Evolutionary conservation across 92 coral and sea anemone genomes (phyloP).

Genomic region (Blastomussa wellsi): DNA sequence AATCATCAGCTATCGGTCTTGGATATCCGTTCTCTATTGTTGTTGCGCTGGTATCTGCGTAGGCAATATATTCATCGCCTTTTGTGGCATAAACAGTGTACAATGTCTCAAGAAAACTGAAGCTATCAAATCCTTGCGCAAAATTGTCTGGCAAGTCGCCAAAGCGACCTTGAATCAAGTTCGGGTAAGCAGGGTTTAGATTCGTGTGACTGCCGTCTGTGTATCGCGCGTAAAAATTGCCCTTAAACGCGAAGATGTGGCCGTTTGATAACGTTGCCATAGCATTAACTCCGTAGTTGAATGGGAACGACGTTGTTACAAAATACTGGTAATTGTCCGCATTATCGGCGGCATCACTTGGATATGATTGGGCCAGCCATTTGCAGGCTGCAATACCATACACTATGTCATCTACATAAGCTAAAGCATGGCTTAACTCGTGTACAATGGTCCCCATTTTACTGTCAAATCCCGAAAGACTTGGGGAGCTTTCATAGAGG

Average conservation of each 20-base stretch:
- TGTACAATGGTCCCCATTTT: constrained; percentile 18
- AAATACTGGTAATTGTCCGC: constrained; percentile 24
- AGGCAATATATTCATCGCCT: too few species aligned
- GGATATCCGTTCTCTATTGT: too few species aligned
- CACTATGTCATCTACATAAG: background rate
- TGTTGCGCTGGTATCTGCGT: too few species aligned
- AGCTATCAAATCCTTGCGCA: too few species aligned
- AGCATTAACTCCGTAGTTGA: background rate
- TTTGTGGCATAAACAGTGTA: too few species aligned
- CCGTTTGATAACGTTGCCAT: background rate
- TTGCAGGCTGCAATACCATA: background rate
- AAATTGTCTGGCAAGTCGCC: too few species aligned
- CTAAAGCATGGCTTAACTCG: constrained; percentile 20
- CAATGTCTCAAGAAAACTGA: too few species aligned
- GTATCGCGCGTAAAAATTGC: background rate
- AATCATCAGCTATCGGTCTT: too few species aligned
- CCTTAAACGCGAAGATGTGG: background rate
- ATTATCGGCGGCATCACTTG: background rate
- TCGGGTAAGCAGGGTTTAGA: too few species aligned
- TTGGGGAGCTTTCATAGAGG: background rate
- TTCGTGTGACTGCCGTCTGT: too few species aligned
- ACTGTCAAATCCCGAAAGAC: background rate
- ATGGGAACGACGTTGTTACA: background rate
- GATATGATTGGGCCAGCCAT: background rate
- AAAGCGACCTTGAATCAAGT: too few species aligned